Evolutionary conservation across 1,140 invertebrate species (phyloP), one percentile per base, ranked within the genome.

Genomic region (Cryptotermes secundus): DNA sequence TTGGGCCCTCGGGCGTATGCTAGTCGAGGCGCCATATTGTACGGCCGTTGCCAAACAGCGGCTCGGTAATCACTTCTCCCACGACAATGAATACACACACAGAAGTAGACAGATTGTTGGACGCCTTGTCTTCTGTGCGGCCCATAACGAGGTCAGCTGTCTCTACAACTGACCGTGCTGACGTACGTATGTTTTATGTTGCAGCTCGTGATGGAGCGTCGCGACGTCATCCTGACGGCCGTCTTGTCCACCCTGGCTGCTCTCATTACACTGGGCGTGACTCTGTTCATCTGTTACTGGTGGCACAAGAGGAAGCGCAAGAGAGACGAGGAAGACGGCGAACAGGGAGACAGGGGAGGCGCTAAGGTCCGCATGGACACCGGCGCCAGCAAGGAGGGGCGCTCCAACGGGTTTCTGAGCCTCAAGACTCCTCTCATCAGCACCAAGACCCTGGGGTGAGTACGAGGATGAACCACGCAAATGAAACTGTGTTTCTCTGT

Each of bases 381-480:
- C 22, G n/a, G 80, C 38, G 49, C 34, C n/a, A 34, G 16, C 49
- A 34, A 80, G 34, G 59, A 36, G 65, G 83, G 84, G 7, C 84
- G 84, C 36, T 59, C 59, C 83, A 95, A 95, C 88, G 95, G 95
- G 65, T 95, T 96, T 86, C 91, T 96, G 34, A 96, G 92, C 87
- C 89, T 96, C 83, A 95, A 95, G 89, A 96, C 95, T 49, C 95
- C 95, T 4, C 90, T 96, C 36, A 96, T 96, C 85, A 92, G 90
- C 49, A 93, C 92, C 9, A 93, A 93, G 87, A 91, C 91, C 2
- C 88, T 93, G 10, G 93, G 93, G 93, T 95, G 87, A 91, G 92
- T 88, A 89, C 34, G 0, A 10, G 9, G 38, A 2, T 12, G 6
- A 1, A 6, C 9, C 38, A 14, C 6, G 9, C 38, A 42, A 4